Evolutionary conservation across 1,140 invertebrate genomes (phyloP), one percentile per base, ranked within the genome.

Genomic region (Drosophila santomea): DNA sequence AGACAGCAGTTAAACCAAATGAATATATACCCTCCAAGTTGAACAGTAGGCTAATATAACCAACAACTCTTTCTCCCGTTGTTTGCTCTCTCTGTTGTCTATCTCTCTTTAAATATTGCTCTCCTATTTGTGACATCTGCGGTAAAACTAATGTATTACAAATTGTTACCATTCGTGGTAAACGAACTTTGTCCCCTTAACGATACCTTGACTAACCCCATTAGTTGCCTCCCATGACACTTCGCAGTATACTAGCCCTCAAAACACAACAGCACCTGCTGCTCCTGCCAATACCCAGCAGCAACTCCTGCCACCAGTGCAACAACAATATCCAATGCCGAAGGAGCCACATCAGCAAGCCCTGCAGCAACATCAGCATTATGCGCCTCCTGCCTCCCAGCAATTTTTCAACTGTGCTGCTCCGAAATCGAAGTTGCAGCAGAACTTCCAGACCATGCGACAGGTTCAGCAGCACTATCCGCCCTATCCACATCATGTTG

Each of bases 401-500:
- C 84, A 88, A 38, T 92, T 83, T 48, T 92, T 92, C 73, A 92
- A 91, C 52, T 88, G 85, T 69, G 91, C 90, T 60, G 91, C 91
- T 15, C 79, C 71, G 69, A 93, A 92, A 85, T 91, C 80, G 47
- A 93, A 92, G 91, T 82, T 93, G 67, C 93, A 89, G 43, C 91
- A 92, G 50, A 93, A 93, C 52, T 92, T 90, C 60, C 90, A 92
- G 63, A 90, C 88, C 0, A 92, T 92, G 78, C 90, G 89, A 11
- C 89, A 91, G 74, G 88, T 92, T 20, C 91, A 93, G 58, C 92
- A 93, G 72, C 92, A 91, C 54, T 91, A 93, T 91, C 91, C 92
- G 60, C 82, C 91, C 38, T 91, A 93, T 83, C 92, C 93, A 11
- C 80, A 91, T 71, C 91, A 93, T 50, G 80, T 92, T 63, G 91